Evolutionary conservation across 1,140 invertebrate species (phyloP), one percentile per base, ranked within the genome.

Genomic region (Drosophila subpulchrella): DNA sequence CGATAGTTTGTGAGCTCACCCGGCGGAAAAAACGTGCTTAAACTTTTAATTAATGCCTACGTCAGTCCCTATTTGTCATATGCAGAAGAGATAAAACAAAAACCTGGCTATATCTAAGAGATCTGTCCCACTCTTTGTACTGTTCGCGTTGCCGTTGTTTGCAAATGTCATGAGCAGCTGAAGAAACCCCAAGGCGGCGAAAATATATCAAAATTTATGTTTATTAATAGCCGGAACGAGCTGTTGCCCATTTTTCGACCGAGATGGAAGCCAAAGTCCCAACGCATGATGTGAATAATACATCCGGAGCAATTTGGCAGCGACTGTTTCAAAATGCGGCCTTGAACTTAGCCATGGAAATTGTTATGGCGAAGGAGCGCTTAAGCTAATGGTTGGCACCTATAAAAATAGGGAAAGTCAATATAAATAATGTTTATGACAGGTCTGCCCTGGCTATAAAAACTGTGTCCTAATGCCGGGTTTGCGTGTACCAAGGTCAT

Each of bases 381-480:
- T 81, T 78, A 57, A 75, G 61, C 65, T 81, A 85, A 85, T 86
- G 82, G 39, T 60, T 47, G 54, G 55, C 42, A 51, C 60, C 63
- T 66, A 85, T 77, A 82, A 80, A 72, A 44, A 62, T 8, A 24
- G 30, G 50, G 56, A 75, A 84, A 74, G 67, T 85, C 83, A 78
- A 88, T 89, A 80, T 61, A 71, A 89, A 89, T 83, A 80, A 88
- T 74, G 70, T 76, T 82, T 71, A 82, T 70, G 70, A 76, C 46
- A 44, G 57, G 42, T 58, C 68, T 60, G 56, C 38, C 57, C 44
- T 42, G 55, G n/a, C 67, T 55, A 73, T 88, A 78, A 84, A 75
- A 59, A 75, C 20, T 53, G 46, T 39, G 47, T 65, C 53, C 60
- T 77, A 80, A 84, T 78, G 71, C 13, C 56, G 8, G 54, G 63